Evolutionary conservation across 2,113 vertebrate species (phyloP), one percentile per base, ranked within the genome.

Genomic region (Arenaria interpres): DNA sequence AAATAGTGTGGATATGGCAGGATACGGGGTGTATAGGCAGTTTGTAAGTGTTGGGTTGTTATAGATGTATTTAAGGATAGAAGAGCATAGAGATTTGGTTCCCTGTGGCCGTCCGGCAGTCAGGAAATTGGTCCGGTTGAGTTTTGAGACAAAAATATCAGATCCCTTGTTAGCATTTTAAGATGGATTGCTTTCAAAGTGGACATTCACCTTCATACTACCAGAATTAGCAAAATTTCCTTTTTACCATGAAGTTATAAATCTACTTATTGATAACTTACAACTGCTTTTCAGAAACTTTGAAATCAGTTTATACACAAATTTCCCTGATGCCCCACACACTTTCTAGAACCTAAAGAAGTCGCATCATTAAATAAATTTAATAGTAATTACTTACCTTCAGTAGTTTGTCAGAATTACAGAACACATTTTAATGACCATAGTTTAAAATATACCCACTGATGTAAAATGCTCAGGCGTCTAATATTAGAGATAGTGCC

Each of bases 401-500:
- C 8, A 63, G 15, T 91, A 16, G 23, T 21, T 92, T 89, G 76
- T 73, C 62, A 92, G 89, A 93, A 85, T 69, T 89, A 32, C 57
- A 46, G 35, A 51, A 57, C 5, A 39, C 41, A 13, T 87, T 71
- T 89, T 95, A 92, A 91, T 85, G 69, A 53, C 69, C 7, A 0
- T 25, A 81, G n/a, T 69, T 92, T 79, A 69, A 91, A 89, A 68
- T 41, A 45, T 4, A 4, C 53, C 32, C 46, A 7, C 22, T 45
- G 32, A 53, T 45, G 13, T 74, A 80, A 85, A 96, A 33, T 59
- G 23, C 77, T 88, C 53, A 73, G 81, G 73, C 51, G 43, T 75
- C 86, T 91, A 69, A 92, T 93, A 79, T 51, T 93, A 59, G 77
- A 69, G 59, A 79, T 22, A 80, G 71, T 21, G 71, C 92, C 54